Base-by-base conservation (phyloP, 1,140 invertebrate genomes). In the Lanistes nyassanus region DNA sequence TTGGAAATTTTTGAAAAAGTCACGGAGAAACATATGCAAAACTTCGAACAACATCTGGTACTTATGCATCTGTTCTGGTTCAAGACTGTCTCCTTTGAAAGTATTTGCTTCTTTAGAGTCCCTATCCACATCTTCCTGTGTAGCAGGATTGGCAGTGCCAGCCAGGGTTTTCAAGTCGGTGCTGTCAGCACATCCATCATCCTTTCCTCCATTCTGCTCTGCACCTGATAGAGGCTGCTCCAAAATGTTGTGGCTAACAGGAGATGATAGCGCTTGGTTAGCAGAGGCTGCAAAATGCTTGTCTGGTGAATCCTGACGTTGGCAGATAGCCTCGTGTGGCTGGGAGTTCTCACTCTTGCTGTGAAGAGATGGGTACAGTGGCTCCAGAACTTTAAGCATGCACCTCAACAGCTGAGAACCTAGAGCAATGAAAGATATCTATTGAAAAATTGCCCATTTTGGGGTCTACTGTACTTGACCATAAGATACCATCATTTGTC, bases 381-480 rank as follows among this genome's bases (percentile, higher is more conserved):
- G 76, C 36, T 83, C 82, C 34, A 83, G 51, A 31, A 83, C 80
- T 60, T 83, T 83, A 47, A 83, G 31, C 47, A 83, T 75, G n/a
- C 77, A 76, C 60, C 82, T 60, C 3, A 82, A 70, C 19, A 82
- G 42, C 23, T 79, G 75, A 51, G 80, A 68, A 78, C 74, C 82
- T 83, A 62, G 42, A 79, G 76, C 60, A 21, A 65, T 75, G 31
- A 36, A 21, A 37, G 29, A 16, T 16, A 75, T 23, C 26, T 23
- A 29, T 56, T 55, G 29, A 21, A 19, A 39, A 56, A 0, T 23
- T n/a, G n/a, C n/a, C n/a, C n/a, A n/a, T n/a, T n/a, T n/a, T n/a
- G n/a, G n/a, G n/a, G n/a, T n/a, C n/a, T n/a, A n/a, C n/a, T n/a
- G n/a, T n/a, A n/a, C n/a, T n/a, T n/a, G n/a, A n/a, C n/a, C n/a